Evolutionary conservation across 2,888 invertebrate species (phyloP).

Genomic region (Dusona sp.): DNA sequence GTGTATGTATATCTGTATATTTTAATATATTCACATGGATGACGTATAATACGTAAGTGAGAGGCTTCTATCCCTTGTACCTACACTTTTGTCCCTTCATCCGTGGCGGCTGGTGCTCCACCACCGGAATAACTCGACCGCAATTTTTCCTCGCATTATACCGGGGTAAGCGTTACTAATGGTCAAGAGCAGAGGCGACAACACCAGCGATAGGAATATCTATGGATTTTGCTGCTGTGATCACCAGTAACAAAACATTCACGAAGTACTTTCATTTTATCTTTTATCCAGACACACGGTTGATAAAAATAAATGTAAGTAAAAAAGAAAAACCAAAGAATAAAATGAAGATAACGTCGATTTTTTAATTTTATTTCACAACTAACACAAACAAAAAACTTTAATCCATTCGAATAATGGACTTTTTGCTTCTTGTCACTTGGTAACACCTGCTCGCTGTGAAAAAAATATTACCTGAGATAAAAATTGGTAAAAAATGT

Average conservation of each 20-base stretch:
- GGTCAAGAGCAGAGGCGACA: constrained; percentile 62
- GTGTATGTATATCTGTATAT: neutral
- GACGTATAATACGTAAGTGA: constrained; percentile 50
- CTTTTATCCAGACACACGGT: constrained; percentile 16
- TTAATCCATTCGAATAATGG: neutral
- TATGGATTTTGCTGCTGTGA: constrained; percentile 29
- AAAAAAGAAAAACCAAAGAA: neutral
- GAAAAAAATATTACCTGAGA: neutral
- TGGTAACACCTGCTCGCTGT: neutral
- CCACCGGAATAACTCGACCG: constrained; percentile 78
- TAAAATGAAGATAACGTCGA: neutral
- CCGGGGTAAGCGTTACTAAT: constrained; percentile 81
- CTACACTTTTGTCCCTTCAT: constrained; percentile 70
- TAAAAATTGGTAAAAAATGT: neutral
- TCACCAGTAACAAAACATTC: constrained; percentile 41
- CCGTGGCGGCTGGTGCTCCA: constrained; percentile 60
- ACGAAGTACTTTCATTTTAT: constrained; percentile 24
- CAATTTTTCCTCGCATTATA: constrained; percentile 81
- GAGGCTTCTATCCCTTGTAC: constrained; percentile 30
- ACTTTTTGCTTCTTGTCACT: neutral
- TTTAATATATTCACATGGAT: neutral
- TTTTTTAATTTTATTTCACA: neutral
- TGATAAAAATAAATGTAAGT: neutral
- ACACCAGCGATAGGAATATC: constrained; percentile 21
- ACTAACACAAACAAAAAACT: neutral